phyloP scores from a whole-genome alignment of 2,797 vertebrate genomes.

The Salmo trutta region DNA sequence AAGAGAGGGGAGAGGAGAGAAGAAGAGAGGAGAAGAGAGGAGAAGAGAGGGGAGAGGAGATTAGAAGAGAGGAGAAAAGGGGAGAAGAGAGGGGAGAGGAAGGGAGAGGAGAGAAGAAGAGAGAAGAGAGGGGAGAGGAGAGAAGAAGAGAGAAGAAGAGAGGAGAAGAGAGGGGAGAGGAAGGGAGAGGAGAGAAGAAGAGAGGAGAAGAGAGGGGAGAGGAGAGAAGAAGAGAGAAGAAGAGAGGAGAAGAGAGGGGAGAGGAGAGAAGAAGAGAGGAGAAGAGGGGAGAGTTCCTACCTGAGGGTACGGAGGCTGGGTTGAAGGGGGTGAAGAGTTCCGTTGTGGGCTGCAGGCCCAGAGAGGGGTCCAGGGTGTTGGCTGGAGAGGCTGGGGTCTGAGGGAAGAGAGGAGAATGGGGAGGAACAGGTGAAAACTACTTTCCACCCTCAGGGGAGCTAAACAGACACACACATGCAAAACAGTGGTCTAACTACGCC shows the following conservation, averaged over 20 bases:
- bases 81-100: neutral
- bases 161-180: neutral
- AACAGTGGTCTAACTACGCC: neutral
- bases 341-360: conserved; percentile 88
- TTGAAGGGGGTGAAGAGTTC: conserved; percentile 93
- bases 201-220: neutral
- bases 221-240: neutral
- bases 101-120: neutral
- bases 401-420: conserved; percentile 10
- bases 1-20: neutral
- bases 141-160: neutral
- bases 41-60: neutral
- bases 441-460: neutral
- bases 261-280: neutral
- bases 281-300: conserved; percentile 68
- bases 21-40: no score
- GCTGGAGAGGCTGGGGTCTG: conserved; percentile 98
- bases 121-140: neutral
- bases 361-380: conserved; percentile 92
- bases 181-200: neutral
- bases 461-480: neutral
- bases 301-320: conserved; percentile 98
- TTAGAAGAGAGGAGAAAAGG: neutral
- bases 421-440: neutral
- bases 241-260: neutral